Base-by-base conservation (phyloP, 2,797 vertebrate genomes). In the Anomalospiza imberbis region DNA sequence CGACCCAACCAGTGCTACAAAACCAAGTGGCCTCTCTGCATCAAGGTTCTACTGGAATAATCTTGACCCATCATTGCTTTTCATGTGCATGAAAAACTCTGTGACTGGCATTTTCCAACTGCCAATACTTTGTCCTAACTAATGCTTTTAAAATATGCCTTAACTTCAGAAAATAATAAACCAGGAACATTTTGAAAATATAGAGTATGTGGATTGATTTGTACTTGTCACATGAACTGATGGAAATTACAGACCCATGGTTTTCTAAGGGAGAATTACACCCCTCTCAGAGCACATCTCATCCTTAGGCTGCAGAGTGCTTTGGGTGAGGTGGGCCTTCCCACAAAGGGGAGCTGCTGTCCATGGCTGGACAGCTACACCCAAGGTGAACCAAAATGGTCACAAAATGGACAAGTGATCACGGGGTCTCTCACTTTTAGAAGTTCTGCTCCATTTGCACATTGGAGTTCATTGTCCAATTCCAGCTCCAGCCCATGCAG, bases 191-290 rank as follows among this genome's bases (percentile, higher is more conserved):
- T 89, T 87, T 6, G 9, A 85, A 94, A 79, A 87, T 20, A 38
- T 1, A 17, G 29, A 66, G 36, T 31, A 17, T 26, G n/a, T 11
- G 44, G 48, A 91, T 28, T 87, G 81, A 95, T 93, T 91, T 82
- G 44, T 73, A 60, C 67, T 73, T 94, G 91, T 89, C 95, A 93
- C 18, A 18, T 38, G 62, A 78, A 91, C 58, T 57, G 84, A 85
- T 47, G 48, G 38, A 85, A 95, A 93, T 94, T 62, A 92, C 60
- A 93, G 63, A 45, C 10, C 60, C 21, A 7, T 60, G 53, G n/a
- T 73, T 92, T 79, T n/a, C 5, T 31, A 42, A 76, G 44, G 74
- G 71, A 63, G 66, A 92, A 79, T 44, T 19, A 14, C 26, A 38
- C 0, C 51, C 45, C 24, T 32, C 55, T 48, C n/a, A 12, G 58